Conservation (phyloP, 2,113 vertebrate genomes). For the Pao palembangensis region DNA sequence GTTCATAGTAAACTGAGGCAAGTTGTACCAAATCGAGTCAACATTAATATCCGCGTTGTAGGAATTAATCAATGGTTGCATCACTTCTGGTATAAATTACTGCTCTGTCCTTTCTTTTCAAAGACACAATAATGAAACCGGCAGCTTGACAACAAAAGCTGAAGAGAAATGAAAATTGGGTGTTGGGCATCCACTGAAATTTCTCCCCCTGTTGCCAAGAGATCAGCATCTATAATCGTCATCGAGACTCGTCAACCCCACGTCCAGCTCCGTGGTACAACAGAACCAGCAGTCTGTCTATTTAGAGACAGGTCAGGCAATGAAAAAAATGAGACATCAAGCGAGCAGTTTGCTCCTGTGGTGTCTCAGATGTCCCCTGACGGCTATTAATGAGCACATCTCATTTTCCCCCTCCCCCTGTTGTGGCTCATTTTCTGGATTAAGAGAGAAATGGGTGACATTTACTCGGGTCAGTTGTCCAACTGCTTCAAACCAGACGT, state of each 20-base stretch:
- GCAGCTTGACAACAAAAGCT: background rate
- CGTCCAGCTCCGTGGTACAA: background rate
- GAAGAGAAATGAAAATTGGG: background rate
- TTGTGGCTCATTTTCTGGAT: constrained; percentile 22
- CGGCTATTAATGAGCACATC: constrained; percentile 16
- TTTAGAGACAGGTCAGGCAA: background rate
- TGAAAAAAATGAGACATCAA: background rate
- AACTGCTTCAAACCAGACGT: constrained; percentile 27
- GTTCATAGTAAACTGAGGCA: no score
- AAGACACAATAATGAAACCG: background rate
- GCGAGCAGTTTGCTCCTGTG: constrained; percentile 11
- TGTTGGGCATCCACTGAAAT: background rate
- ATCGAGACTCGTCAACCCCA: background rate
- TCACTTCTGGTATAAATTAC: no score
- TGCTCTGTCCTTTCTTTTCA: no score
- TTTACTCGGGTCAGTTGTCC: constrained; percentile 24
- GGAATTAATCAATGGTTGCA: no score
- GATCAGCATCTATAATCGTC: no score
- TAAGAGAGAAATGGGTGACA: constrained; percentile 1
- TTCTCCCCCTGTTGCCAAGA: no score
- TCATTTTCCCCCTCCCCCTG: constrained; percentile 26
- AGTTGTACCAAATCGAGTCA: no score
- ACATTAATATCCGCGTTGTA: no score
- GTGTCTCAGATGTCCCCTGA: constrained; percentile 17
- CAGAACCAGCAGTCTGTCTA: background rate